Conservation (phyloP, 2,113 vertebrate genomes). For the Leptobrachium leishanense region DNA sequence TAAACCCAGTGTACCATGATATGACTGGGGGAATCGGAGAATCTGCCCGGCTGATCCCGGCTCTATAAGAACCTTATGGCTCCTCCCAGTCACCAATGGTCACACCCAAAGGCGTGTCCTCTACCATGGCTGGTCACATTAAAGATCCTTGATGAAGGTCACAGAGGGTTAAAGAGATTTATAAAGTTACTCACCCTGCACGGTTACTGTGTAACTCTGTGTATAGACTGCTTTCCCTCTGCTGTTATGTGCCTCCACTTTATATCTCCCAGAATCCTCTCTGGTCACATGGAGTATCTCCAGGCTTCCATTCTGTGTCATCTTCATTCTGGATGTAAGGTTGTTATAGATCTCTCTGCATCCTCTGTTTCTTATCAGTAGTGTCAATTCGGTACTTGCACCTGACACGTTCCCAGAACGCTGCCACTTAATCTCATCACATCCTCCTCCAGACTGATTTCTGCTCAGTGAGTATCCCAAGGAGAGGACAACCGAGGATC, state of each 20-base stretch:
- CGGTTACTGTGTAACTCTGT: neutral
- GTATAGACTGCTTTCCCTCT: neutral
- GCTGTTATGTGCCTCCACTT: neutral
- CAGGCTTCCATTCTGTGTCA: neutral
- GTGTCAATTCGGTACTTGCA: neutral
- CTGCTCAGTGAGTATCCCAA: neutral
- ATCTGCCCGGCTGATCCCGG: no score
- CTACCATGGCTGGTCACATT: no score
- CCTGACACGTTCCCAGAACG: neutral
- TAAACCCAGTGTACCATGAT: no score
- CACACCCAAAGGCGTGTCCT: no score
- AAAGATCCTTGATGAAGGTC: no score
- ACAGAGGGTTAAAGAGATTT: no score
- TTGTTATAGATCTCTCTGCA: neutral
- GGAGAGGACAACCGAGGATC: neutral
- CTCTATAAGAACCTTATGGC: no score
- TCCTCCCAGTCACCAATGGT: no score
- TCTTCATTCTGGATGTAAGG: neutral
- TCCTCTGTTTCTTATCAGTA: neutral
- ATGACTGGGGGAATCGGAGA: no score
- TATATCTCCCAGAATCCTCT: neutral
- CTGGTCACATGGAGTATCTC: neutral
- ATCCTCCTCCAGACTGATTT: neutral
- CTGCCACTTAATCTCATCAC: neutral
- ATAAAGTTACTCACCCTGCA: neutral